Percentiles rank a stretch among this genome's conserved stretches.
Conservation (phyloP, 2,888 invertebrate species). For the Myathropa florea region DNA sequence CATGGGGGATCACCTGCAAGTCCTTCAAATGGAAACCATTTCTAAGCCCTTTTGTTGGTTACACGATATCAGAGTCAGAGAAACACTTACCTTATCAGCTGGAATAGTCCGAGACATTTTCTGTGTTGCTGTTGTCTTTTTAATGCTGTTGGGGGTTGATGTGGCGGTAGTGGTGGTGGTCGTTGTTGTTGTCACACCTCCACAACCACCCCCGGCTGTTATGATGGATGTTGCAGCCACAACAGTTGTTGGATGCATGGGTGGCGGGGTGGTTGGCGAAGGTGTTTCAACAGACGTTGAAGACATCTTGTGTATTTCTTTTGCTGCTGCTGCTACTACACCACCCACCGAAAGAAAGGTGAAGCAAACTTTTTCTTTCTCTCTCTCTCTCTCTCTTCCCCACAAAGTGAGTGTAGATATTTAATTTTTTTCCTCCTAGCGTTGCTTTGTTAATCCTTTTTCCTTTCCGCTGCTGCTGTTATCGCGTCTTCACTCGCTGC, state of each 20-base stretch:
- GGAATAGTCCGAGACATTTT: constrained; percentile 90
- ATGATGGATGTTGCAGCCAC: constrained; percentile 67
- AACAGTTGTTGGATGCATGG: constrained; percentile 71
- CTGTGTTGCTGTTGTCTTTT: constrained; percentile 73
- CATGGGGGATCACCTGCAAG: background rate
- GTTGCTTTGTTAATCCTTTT: constrained; percentile 50
- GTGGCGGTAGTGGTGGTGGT: constrained; percentile 59
- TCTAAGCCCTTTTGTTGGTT: too few species aligned
- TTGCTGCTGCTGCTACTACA: constrained; percentile 1
- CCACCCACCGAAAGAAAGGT: constrained; percentile 1
- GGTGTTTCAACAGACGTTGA: constrained; percentile 75
- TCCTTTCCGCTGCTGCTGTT: constrained; percentile 8
- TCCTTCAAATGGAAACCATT: constrained; percentile 26
- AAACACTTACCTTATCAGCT: constrained; percentile 88
- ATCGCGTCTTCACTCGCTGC: background rate
- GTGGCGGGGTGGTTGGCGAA: constrained; percentile 74
- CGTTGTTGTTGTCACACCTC: constrained; percentile 70
- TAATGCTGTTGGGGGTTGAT: constrained; percentile 65
- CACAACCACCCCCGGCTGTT: constrained; percentile 60
- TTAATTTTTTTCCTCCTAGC: background rate
- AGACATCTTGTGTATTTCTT: constrained; percentile 73
- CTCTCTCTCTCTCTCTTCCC: background rate
- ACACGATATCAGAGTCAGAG: background rate
- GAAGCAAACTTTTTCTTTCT: background rate
- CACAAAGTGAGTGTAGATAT: constrained; percentile 23